Base-by-base conservation (phyloP, 2,888 invertebrate species). In the Byasa hedistus region DNA sequence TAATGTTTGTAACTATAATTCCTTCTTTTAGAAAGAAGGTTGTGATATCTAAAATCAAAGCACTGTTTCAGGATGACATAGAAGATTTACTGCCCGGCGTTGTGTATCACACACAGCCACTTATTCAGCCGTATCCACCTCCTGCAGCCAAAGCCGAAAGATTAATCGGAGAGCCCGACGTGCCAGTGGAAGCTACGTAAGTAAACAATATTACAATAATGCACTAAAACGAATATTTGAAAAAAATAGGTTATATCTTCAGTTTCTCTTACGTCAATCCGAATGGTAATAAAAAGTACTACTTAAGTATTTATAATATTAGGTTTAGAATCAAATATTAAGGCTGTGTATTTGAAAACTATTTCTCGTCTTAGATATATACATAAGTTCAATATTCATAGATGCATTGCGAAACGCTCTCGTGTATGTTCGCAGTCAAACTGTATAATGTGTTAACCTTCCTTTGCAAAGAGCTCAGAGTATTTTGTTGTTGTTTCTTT, bases 151-250 rank as follows among this genome's bases (percentile, higher is more conserved):
- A 93, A 67, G 94, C 95, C 0, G 95, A 95, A 79, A 92, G 94
- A 69, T 91, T 96, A 21, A 93, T 95, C 57, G 95, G 94, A 0
- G 94, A 95, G 70, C 94, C 95, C 22, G 93, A 94, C 61, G 93
- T 95, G 2, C 95, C 96, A 0, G 95, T 95, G 0, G 95, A 96
- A 83, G 95, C 96, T 79, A 95, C 95, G 96, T 96, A 93, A 95
- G 95, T 94, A 64, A 62, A 2, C n/a, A 4, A 27, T 56, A 17
- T 8, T 51, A n/a, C 48, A 48, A 48, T 48, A 48, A 5, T 48
- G 48, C 48, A 48, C 48, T n/a, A n/a, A 48, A 1, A 48, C n/a
- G 4, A 48, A n/a, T 7, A n/a, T 48, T 48, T 7, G 5, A 19
- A 48, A 2, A n/a, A 48, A 1, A 1, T 44, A 17, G 12, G 17